phyloP scores from a whole-genome alignment of 2,113 vertebrate genomes.

The Mus spicilegus region DNA sequence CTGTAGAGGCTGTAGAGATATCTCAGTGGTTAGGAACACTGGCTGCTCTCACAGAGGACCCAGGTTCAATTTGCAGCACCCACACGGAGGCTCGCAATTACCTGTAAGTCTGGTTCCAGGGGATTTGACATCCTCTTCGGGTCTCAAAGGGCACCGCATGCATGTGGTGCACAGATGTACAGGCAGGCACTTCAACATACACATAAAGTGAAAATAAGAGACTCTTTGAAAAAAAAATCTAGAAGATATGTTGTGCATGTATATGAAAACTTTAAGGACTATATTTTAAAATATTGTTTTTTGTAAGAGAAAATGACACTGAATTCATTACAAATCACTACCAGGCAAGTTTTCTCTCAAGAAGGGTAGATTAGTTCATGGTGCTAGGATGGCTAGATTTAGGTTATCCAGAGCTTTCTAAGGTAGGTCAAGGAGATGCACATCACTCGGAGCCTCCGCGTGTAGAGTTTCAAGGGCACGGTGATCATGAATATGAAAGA shows the following conservation, averaged over 20 bases:
- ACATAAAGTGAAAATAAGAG: neutral
- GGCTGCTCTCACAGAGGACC: neutral
- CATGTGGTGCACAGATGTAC: rapidly evolving
- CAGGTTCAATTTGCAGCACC: neutral
- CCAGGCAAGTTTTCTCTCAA: neutral
- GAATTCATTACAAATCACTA: neutral
- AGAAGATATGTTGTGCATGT: neutral
- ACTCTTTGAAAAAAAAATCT: neutral
- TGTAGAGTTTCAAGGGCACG: neutral
- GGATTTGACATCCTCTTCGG: neutral
- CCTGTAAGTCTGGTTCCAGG: neutral
- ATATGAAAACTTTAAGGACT: neutral
- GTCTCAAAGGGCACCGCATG: too few species aligned
- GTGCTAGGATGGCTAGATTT: neutral
- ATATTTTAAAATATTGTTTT: neutral
- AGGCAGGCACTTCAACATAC: neutral
- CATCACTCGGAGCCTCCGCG: rapidly evolving
- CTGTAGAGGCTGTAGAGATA: neutral
- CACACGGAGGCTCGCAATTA: neutral
- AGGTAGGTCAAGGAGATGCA: neutral
- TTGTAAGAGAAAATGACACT: neutral
- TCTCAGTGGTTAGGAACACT: neutral
- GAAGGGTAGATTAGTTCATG: neutral
- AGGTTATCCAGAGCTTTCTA: neutral
- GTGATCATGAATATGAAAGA: too few species aligned